Conservation (phyloP, 2,113 vertebrate genomes). For the Atlantisia rogersi region DNA sequence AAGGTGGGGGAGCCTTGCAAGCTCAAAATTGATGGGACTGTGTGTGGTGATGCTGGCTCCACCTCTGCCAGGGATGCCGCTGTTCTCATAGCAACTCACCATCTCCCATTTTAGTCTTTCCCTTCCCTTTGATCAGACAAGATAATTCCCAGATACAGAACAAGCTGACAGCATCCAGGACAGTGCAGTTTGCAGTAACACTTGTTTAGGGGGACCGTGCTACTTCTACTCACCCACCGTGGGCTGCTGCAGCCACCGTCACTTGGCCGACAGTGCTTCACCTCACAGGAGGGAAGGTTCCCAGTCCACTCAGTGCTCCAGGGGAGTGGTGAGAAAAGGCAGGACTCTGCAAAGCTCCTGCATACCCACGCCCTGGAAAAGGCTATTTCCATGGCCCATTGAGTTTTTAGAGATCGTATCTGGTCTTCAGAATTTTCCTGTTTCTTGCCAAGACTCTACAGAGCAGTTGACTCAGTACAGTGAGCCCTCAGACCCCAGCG, state of each 20-base stretch:
- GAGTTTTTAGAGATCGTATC: not conserved
- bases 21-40: not conserved
- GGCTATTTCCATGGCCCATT: not conserved
- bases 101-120: slow-evolving; percentile 1
- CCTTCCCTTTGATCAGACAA: not conserved
- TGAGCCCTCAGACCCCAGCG: not conserved
- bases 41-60: not conserved
- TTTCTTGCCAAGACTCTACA: not conserved
- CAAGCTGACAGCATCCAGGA: not conserved
- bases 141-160: not conserved
- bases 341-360: not conserved
- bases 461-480: not conserved
- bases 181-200: not conserved
- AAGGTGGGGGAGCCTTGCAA: too few relatives aligned
- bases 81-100: slow-evolving; percentile 65
- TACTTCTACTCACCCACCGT: not conserved
- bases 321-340: not conserved
- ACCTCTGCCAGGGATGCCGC: slow-evolving; percentile 21
- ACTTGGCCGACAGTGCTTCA: not conserved
- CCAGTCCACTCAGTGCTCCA: not conserved
- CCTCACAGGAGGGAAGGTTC: not conserved
- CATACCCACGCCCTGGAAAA: not conserved
- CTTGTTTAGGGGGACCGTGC: not conserved
- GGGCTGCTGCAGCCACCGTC: not conserved
- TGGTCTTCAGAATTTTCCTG: not conserved